phyloP scores from a whole-genome alignment of 64 coral and sea anemone genomes.

The Astreopora myriophthalma region DNA sequence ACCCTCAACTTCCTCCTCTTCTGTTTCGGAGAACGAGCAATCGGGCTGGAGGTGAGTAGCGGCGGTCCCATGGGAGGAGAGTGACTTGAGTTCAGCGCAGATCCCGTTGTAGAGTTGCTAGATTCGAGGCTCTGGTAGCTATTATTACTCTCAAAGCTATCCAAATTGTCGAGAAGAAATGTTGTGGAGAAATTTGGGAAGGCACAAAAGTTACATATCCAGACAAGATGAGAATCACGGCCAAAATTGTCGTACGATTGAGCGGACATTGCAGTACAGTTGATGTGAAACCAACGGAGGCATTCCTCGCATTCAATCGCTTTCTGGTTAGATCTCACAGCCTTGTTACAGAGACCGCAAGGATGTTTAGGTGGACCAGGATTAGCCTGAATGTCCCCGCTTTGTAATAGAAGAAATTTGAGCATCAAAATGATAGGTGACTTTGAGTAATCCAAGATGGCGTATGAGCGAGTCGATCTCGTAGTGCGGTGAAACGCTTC shows the following conservation, averaged over 20 bases:
- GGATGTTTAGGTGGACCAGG: constrained; percentile 43
- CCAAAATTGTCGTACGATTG: constrained; percentile 16
- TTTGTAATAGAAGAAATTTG: neutral
- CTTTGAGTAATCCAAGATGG: constrained; percentile 20
- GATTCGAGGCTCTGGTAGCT: neutral
- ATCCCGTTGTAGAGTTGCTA: neutral
- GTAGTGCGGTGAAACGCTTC: neutral
- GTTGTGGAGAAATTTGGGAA: constrained; percentile 56
- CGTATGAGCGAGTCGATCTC: neutral
- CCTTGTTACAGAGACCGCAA: constrained; percentile 37
- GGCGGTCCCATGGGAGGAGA: neutral
- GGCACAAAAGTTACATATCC: constrained; percentile 29
- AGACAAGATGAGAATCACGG: constrained; percentile 39
- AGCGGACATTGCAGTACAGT: constrained; percentile 11
- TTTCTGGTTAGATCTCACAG: constrained; percentile 44
- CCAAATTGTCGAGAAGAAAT: constrained; percentile 55
- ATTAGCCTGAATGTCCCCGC: constrained; percentile 12
- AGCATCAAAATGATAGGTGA: neutral
- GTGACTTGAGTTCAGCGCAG: neutral
- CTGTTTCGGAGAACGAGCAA: neutral
- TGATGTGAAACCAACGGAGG: constrained; percentile 27
- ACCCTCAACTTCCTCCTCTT: constrained; percentile 23
- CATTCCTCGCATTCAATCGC: constrained; percentile 55
- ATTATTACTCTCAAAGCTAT: constrained; percentile 32
- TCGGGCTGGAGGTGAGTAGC: neutral